phyloP scores from a whole-genome alignment of 1,140 invertebrate species.

The Calosoma granatense region DNA sequence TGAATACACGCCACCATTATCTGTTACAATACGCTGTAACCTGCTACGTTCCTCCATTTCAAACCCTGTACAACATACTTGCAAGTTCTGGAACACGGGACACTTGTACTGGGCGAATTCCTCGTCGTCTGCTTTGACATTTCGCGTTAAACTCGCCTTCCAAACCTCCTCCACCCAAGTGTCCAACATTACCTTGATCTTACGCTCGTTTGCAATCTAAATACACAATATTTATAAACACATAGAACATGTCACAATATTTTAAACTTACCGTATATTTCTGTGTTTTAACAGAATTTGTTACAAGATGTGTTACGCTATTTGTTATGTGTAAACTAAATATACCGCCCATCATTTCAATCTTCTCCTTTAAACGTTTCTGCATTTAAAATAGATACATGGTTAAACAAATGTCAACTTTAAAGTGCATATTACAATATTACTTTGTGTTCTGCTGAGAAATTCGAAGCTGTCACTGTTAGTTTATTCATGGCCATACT shows the following conservation, averaged over 20 bases:
- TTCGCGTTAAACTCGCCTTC: slow-evolving; percentile 52
- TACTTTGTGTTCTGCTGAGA: background rate
- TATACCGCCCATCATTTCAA: slow-evolving; percentile 75
- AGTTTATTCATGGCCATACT: slow-evolving; percentile 67
- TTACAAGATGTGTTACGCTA: slow-evolving; percentile 73
- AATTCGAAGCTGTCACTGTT: slow-evolving; percentile 11
- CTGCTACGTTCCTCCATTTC: slow-evolving; percentile 50
- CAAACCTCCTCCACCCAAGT: slow-evolving; percentile 74
- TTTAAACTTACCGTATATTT: slow-evolving; percentile 56
- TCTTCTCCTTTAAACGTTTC: slow-evolving; percentile 53
- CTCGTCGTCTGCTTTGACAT: slow-evolving; percentile 49
- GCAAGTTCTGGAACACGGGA: slow-evolving; percentile 69
- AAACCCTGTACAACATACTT: slow-evolving; percentile 70
- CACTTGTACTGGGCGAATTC: slow-evolving; percentile 56
- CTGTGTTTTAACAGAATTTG: slow-evolving; percentile 57
- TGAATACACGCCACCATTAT: slow-evolving; percentile 55
- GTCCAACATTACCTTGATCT: slow-evolving; percentile 63
- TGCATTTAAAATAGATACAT: slow-evolving; percentile 28
- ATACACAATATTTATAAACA: slow-evolving; percentile 21
- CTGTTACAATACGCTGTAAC: slow-evolving; percentile 58
- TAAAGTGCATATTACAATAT: background rate
- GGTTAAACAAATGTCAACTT: slow-evolving; percentile 16
- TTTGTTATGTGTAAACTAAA: slow-evolving; percentile 59
- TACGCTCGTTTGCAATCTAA: slow-evolving; percentile 59
- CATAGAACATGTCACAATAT: background rate